Evolutionary conservation across 2,113 vertebrate genomes (phyloP).

Genomic region (Mormyrus lacerda): DNA sequence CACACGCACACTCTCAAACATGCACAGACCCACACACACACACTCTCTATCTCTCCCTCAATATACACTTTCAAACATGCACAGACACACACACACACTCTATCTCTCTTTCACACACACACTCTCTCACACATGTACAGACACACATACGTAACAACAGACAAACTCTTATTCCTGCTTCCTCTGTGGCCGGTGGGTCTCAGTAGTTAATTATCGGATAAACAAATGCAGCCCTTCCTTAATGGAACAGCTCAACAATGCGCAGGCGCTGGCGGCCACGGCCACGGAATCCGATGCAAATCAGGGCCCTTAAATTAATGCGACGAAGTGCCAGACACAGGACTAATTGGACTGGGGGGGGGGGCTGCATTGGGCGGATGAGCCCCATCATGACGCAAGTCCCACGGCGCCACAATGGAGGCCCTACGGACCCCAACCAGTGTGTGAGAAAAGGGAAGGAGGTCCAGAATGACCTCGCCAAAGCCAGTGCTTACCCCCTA

Average conservation of each 20-base stretch:
- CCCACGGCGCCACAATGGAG: not conserved
- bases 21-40: not conserved
- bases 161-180: not conserved
- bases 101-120: not conserved
- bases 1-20: not conserved
- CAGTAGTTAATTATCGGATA: not conserved
- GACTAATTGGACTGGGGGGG: not conserved
- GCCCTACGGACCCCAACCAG: not conserved
- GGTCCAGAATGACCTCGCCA: not conserved
- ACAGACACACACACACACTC: not conserved
- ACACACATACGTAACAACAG: not conserved
- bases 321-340: not conserved
- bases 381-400: not conserved
- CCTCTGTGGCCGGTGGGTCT: not conserved
- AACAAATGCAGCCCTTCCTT: not conserved
- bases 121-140: not conserved
- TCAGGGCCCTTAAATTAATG: constrained; percentile 6
- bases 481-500: no score
- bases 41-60: not conserved
- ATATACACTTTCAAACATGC: not conserved
- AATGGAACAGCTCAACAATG: not conserved
- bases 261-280: not conserved
- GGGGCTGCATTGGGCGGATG: not conserved
- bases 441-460: not conserved
- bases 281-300: not conserved